These are phyloP conservation scores for Ichneumoninae sp. DNA, from an alignment of 2,888 invertebrate species.

Conservation along the genomic window DNA sequence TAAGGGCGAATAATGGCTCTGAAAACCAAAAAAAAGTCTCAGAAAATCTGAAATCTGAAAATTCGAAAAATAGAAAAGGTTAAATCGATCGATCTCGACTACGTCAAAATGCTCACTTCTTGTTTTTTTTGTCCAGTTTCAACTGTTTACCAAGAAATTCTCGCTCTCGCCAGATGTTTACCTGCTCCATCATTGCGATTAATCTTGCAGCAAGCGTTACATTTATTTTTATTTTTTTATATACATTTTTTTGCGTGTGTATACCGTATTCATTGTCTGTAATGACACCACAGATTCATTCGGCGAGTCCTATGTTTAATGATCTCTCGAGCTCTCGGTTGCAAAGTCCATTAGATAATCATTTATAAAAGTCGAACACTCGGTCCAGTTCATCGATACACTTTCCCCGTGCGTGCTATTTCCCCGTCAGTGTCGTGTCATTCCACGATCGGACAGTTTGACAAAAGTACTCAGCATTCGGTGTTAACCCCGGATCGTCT, in stretches of 20 bases:
- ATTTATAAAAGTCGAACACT: conserved; percentile 60
- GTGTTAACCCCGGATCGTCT: neutral
- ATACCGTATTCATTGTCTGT: conserved; percentile 36
- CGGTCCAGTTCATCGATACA: conserved; percentile 56
- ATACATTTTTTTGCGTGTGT: neutral
- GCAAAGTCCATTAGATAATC: conserved; percentile 63
- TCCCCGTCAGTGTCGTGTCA: conserved; percentile 25
- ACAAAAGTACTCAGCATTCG: neutral
- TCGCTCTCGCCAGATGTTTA: conserved; percentile 44
- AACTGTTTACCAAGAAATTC: conserved; percentile 46
- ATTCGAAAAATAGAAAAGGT: conserved; percentile 11
- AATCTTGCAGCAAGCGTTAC: conserved; percentile 32
- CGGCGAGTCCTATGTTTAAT: conserved; percentile 47
- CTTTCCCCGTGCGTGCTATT: neutral
- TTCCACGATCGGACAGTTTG: conserved; percentile 24
- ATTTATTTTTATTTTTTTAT: conserved; percentile 25
- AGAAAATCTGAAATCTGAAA: neutral
- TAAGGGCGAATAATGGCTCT: conserved; percentile 35
- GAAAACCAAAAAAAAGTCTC: conserved; percentile 10
- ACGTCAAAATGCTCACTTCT: conserved; percentile 16
- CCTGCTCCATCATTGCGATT: neutral
- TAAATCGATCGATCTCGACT: conserved; percentile 40
- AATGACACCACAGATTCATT: conserved; percentile 23
- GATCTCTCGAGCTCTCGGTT: conserved; percentile 10
- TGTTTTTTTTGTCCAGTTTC: neutral